These are phyloP conservation scores for Stomatorhinus ivindoensis DNA, from an alignment of 2,113 vertebrate genomes.

Conservation along the genomic window DNA sequence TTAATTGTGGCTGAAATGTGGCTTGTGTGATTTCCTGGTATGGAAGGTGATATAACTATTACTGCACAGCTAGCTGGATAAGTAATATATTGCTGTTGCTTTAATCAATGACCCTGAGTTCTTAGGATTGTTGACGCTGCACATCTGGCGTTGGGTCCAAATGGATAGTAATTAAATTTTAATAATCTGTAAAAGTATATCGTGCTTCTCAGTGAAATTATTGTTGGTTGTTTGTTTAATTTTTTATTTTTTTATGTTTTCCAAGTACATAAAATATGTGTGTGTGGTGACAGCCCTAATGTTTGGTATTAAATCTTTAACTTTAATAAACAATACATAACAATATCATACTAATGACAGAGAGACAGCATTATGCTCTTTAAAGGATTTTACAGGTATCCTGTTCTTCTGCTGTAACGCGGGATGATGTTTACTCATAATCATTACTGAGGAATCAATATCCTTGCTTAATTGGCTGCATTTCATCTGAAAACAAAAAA, in stretches of 20 bases:
- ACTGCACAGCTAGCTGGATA: not conserved
- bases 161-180: not conserved
- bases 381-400: not conserved
- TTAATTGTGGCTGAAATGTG: not conserved
- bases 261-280: not conserved
- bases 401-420: not conserved
- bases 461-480: not conserved
- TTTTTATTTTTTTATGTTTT: not conserved
- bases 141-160: not conserved
- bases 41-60: not conserved
- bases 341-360: not conserved
- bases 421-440: not conserved
- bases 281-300: not conserved
- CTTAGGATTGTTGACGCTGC: not conserved
- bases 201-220: not conserved
- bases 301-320: not conserved
- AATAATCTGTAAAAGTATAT: not conserved
- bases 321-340: not conserved
- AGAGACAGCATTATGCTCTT: not conserved
- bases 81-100: not conserved
- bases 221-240: not conserved
- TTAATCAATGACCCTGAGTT: not conserved
- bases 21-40: not conserved
- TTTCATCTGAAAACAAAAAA: slow-evolving; percentile 2
- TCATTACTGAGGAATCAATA: not conserved